phyloP scores from a whole-genome alignment of 1,140 invertebrate species.

The Drosophila paulistorum region DNA sequence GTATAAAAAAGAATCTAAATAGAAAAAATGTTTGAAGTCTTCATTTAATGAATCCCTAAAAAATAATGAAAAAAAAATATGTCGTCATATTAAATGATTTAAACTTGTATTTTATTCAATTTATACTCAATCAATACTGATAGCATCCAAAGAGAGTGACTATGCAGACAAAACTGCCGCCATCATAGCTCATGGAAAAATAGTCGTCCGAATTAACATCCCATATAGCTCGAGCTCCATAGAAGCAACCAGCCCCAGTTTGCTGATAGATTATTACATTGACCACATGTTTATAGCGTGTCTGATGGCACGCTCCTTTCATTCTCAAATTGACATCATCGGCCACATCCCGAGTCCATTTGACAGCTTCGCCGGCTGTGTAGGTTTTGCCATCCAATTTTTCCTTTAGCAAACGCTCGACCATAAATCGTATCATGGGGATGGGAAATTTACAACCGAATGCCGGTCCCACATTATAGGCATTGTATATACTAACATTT shows the following conservation, averaged over 20 bases:
- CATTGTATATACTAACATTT: slow-evolving; percentile 59
- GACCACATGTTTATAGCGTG: slow-evolving; percentile 61
- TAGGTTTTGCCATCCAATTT: slow-evolving; percentile 45
- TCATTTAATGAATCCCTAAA: too few species aligned
- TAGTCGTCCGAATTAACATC: slow-evolving; percentile 58
- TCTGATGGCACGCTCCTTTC: slow-evolving; percentile 20
- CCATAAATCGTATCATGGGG: slow-evolving; percentile 35
- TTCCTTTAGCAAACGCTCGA: slow-evolving; percentile 21
- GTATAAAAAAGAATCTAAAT: too few species aligned
- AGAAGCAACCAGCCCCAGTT: slow-evolving; percentile 56
- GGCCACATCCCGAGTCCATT: slow-evolving; percentile 57
- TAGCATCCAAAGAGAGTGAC: slow-evolving; percentile 54
- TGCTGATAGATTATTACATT: slow-evolving; percentile 62
- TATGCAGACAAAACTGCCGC: slow-evolving; percentile 45
- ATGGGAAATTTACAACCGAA: slow-evolving; percentile 62
- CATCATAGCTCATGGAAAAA: slow-evolving; percentile 24
- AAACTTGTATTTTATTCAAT: background rate
- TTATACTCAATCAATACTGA: slow-evolving; percentile 39
- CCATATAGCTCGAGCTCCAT: slow-evolving; percentile 62
- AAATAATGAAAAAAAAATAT: too few species aligned
- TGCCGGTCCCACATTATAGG: slow-evolving; percentile 57
- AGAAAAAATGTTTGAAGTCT: too few species aligned
- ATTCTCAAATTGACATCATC: slow-evolving; percentile 46
- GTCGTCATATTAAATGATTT: background rate
- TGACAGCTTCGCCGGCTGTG: slow-evolving; percentile 39